Percentiles rank a stretch among this genome's conserved stretches.
phyloP scores from a whole-genome alignment of 2,888 invertebrate genomes.

The Crepidodera aurea region DNA sequence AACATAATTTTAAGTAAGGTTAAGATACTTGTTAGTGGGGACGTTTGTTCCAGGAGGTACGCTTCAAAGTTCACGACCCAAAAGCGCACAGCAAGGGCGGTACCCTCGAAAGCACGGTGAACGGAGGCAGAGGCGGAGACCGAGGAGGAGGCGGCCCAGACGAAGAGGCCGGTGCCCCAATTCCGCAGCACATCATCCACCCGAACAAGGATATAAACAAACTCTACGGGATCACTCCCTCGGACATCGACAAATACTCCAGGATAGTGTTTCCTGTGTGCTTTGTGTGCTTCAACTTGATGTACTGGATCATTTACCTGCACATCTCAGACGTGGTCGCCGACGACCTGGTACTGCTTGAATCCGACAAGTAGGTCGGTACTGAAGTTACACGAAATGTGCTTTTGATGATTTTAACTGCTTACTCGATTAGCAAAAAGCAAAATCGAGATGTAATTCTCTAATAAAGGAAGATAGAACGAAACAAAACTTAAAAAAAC shows the following conservation, averaged over 20 bases:
- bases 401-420: conserved; percentile 13
- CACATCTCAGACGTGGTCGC: conserved; percentile 96
- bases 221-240: conserved; percentile 90
- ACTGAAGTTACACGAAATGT: conserved; percentile 27
- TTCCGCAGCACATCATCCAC: conserved; percentile 81
- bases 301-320: conserved; percentile 97
- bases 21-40: conserved; percentile 70
- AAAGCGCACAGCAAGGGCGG: conserved; percentile 94
- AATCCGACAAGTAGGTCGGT: conserved; percentile 69
- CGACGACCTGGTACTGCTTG: conserved; percentile 87
- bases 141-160: conserved; percentile 70
- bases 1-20: too few relatives aligned
- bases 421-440: background rate
- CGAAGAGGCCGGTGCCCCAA: conserved; percentile 71
- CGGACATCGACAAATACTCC: conserved; percentile 99
- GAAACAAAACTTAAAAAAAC: too few relatives aligned
- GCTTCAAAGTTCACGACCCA: conserved; percentile 94
- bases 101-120: conserved; percentile 89
- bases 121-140: conserved; percentile 76
- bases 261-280: conserved; percentile 98
- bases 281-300: conserved; percentile 98
- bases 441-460: too few relatives aligned
- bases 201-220: conserved; percentile 93
- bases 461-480: too few relatives aligned
- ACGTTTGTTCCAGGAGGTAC: conserved; percentile 86